A percentile compares a stretch with the other conserved stretches of the same genome.
phyloP scores from a whole-genome alignment of 2,113 vertebrate species.

The Ursus arctos region DNA sequence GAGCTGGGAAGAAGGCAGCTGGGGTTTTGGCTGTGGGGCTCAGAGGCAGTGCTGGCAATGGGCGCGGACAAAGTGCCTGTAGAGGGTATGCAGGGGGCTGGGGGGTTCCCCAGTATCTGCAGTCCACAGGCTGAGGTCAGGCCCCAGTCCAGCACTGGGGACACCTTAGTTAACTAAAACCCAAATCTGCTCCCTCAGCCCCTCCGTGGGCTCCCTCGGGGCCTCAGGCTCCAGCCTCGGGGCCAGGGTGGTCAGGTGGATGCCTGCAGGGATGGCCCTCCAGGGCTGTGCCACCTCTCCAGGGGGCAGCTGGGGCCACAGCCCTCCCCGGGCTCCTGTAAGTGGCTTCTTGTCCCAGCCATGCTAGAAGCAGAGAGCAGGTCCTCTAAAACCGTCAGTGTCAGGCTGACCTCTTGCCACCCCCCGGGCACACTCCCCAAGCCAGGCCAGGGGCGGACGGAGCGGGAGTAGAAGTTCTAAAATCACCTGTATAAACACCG shows the following conservation, averaged over 20 bases:
- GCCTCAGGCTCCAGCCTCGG: fast-evolving
- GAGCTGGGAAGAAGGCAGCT: neutral
- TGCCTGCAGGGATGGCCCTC: neutral
- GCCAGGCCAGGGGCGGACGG: neutral
- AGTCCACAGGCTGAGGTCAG: neutral
- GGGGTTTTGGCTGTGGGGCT: neutral
- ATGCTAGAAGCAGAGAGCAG: neutral
- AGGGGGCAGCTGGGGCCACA: neutral
- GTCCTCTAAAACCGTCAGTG: neutral
- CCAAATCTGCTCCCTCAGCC: neutral
- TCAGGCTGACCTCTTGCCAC: neutral
- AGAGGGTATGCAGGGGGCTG: neutral
- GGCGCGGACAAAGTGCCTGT: neutral
- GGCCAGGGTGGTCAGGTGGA: neutral
- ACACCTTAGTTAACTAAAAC: neutral
- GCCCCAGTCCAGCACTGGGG: neutral
- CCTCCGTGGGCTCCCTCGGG: too few relatives aligned
- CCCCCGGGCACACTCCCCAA: neutral
- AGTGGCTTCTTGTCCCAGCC: neutral
- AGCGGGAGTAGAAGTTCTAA: neutral
- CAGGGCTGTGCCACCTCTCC: neutral
- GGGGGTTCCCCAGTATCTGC: neutral
- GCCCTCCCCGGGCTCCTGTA: neutral
- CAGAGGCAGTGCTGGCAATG: neutral
- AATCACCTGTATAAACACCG: neutral